Conservation (phyloP, 1,140 invertebrate genomes). For the Saxidomus purpurata region DNA sequence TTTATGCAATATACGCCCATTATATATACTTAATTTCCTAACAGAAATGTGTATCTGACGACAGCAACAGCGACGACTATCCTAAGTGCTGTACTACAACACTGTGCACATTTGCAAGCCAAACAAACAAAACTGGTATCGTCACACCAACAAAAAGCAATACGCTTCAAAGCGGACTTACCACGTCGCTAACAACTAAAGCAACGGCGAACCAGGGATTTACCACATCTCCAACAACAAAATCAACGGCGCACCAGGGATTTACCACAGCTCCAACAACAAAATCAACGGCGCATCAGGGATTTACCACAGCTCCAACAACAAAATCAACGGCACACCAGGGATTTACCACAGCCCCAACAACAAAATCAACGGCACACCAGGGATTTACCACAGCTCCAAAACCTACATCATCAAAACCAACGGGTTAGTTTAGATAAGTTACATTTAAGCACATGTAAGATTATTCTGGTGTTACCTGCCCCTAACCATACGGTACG, state of each 20-base stretch:
- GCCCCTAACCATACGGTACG: too few species aligned
- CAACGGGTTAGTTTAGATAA: not conserved
- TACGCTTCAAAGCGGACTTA: not conserved
- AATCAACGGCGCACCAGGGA: not conserved
- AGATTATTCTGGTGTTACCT: too few species aligned
- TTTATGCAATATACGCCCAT: too few species aligned
- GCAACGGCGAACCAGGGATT: not conserved
- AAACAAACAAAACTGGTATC: not conserved
- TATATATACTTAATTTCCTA: too few species aligned
- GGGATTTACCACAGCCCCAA: not conserved
- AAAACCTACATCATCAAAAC: not conserved
- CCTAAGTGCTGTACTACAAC: slow-evolving; percentile 15
- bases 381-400: not conserved
- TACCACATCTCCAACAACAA: not conserved
- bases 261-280: not conserved
- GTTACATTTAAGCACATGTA: not conserved
- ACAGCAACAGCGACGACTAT: not conserved
- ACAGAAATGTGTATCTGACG: slow-evolving; percentile 14
- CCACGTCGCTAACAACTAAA: not conserved
- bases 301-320: not conserved
- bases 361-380: not conserved
- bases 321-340: not conserved
- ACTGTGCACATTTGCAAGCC: not conserved
- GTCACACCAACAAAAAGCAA: not conserved
- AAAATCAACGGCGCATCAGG: not conserved